Percentiles rank a stretch among this genome's conserved stretches.
Conservation (phyloP, 2,113 vertebrate species). For the Ellobius talpinus region DNA sequence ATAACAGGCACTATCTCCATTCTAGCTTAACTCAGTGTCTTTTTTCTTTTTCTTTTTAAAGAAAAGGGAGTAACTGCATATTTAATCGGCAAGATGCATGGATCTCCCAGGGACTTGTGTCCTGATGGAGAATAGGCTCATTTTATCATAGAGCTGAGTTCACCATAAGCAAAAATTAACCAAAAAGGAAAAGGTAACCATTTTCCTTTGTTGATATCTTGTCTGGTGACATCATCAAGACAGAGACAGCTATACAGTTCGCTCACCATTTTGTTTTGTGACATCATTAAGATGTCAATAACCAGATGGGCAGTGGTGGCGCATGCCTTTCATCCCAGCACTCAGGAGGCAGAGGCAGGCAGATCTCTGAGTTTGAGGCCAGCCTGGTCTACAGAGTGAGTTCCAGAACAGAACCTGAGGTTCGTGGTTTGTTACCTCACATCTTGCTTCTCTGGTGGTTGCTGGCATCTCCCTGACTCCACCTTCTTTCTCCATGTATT, state of each 20-base stretch:
- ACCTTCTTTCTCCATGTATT: no score
- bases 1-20: not conserved
- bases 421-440: no score
- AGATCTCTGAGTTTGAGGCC: no score
- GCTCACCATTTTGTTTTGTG: not conserved
- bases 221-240: not conserved
- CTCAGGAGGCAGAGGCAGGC: no score
- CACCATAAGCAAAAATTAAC: no score
- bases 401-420: no score
- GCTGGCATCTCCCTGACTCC: no score
- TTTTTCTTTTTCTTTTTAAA: not conserved
- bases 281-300: not conserved
- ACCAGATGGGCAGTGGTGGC: not conserved
- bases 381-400: no score
- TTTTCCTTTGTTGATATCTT: not conserved
- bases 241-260: not conserved
- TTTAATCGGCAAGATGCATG: not conserved
- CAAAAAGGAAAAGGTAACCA: not conserved
- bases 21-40: not conserved
- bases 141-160: not conserved
- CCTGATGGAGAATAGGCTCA: not conserved
- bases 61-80: not conserved
- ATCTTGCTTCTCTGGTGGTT: no score
- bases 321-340: no score
- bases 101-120: not conserved